Evolutionary conservation across 2,888 invertebrate genomes (phyloP), one percentile per base, ranked within the genome.

Genomic region (Blomia tropicalis): DNA sequence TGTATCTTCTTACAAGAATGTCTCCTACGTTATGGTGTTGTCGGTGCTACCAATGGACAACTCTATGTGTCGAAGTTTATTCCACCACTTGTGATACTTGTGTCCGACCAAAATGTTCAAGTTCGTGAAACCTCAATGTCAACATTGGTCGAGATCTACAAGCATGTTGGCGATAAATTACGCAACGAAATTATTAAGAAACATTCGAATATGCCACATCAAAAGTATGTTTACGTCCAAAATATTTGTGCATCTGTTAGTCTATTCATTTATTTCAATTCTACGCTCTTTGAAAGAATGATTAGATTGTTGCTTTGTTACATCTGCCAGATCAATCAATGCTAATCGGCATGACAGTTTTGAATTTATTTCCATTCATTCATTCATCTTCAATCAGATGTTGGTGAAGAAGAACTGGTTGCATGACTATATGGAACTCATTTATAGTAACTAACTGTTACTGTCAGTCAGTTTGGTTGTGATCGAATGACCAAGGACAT

Each of bases 81-180:
- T 68, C 86, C 88, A 2, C 81, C 81, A 67, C 81, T 93, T 63
- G 85, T 87, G 4, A 84, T 84, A 69, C 75, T 92, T 61, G 77
- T 90, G 60, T 84, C 86, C 1, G 93, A 93, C 77, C 90, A 90
- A 4, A 87, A 83, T 68, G 59, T 60, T 17, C 56, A 70, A 74
- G 76, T 93, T 4, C 77, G 93, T 22, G 92, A 93, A 73, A 83
- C 87, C 3, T 89, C 92, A 2, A 79, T 85, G 72, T 82, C 82
- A 69, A 84, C 91, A 7, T 74, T 93, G 56, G 84, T 89, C 43
- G 89, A 91, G 72, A 83, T 92, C 51, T 95, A 93, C 73, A 81
- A 87, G 71, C 90, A 92, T 75, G 89, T 91, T 60, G 90, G 90
- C 71, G 93, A 93, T 72, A 81, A 85, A 73, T 77, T 93, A 66